Evolutionary conservation across 2,888 invertebrate species (phyloP), one percentile per base, ranked within the genome.

Genomic region (Pardosa pseudoannulata): DNA sequence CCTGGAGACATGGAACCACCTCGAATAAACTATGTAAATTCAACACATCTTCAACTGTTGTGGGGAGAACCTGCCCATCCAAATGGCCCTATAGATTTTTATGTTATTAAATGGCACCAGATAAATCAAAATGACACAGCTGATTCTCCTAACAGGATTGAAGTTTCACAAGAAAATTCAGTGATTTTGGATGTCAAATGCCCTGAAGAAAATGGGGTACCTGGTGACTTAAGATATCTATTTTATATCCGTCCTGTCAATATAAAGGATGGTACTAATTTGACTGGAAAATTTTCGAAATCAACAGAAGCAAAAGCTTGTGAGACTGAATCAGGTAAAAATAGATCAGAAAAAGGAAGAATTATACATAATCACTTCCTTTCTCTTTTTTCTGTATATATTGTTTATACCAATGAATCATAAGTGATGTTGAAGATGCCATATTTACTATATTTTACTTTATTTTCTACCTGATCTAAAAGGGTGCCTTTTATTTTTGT

Each of bases 1-100:
- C 88, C 88, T 36, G 75, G 70, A 23, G 32, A 13, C 19, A 82
- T 88, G 86, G 86, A 87, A 70, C 74, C 88, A 13, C 88, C 88
- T 11, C 68, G 81, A 39, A 46, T 82, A 16, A 82, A 86, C 39
- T 39, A 31, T n/a, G 71, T 87, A 6, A 87, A 88, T 50, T 67
- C 74, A 41, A 88, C 86, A 0, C 68, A 76, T 31, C n/a, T 88
- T 0, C 74, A 73, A 65, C 36, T 88, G 11, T 87, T 75, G 6
- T 88, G 88, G 88, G 32, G 70, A 23, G 36, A 23, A 0, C 88
- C 88, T 1, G 0, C 67, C 0, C 5, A n/a, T 13, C 70, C 81
- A 1, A 88, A 88, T 72, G 88, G 88, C 0, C 88, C 88, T 1
- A 79, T 86, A 36, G 75, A 82, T 65, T 68, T 56, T 27, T 88